These are phyloP conservation scores for Boloria euphrosyne DNA, from an alignment of 2,888 invertebrate species.

Conservation along the genomic window DNA sequence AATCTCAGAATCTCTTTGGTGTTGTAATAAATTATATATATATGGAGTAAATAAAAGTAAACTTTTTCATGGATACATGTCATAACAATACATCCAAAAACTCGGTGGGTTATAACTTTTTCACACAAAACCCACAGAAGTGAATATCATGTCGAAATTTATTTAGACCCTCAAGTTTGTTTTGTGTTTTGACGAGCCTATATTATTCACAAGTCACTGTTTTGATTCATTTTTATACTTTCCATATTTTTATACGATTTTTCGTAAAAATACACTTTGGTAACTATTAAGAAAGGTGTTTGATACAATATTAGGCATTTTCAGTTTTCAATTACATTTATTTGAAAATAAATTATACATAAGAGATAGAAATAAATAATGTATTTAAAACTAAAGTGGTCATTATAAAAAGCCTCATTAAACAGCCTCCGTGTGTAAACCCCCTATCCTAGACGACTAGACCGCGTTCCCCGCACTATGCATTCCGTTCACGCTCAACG, in stretches of 20 bases:
- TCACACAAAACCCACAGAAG: slow-evolving; percentile 26
- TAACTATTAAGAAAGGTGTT: not conserved
- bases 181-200: slow-evolving; percentile 19
- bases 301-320: not conserved
- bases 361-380: slow-evolving; percentile 7
- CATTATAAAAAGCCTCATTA: slow-evolving; percentile 10
- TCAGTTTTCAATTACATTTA: too few relatives aligned
- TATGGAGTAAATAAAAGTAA: not conserved
- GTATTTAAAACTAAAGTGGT: slow-evolving; percentile 12
- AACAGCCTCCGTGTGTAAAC: slow-evolving; percentile 31
- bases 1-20: too few relatives aligned
- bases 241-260: not conserved
- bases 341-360: not conserved
- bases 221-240: slow-evolving; percentile 6
- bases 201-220: slow-evolving; percentile 23
- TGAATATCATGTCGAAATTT: slow-evolving; percentile 25
- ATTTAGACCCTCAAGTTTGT: slow-evolving; percentile 21
- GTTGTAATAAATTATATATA: too few relatives aligned
- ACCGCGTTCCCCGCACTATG: slow-evolving; percentile 76
- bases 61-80: not conserved
- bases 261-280: not conserved
- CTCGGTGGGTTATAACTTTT: slow-evolving; percentile 27
- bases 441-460: slow-evolving; percentile 50
- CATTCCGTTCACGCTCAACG: slow-evolving; percentile 70
- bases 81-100: slow-evolving; percentile 13